Evolutionary conservation across 2,797 vertebrate species (phyloP).

Genomic region (Toxotes lorentzi): DNA sequence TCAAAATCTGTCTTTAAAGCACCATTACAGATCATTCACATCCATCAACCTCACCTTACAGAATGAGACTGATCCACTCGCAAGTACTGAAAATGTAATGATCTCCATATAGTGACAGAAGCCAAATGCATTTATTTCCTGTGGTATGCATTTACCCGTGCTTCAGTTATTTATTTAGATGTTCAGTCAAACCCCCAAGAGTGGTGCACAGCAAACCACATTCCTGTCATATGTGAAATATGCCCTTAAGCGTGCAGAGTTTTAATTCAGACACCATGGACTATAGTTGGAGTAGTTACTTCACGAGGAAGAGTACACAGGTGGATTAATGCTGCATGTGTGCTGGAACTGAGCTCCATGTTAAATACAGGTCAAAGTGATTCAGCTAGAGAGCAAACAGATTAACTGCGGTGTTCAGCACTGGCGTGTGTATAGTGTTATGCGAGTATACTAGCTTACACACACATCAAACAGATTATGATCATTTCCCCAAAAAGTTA

Average conservation of each 20-base stretch:
- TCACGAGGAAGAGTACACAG: conserved; percentile 27
- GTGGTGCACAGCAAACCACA: conserved; percentile 5
- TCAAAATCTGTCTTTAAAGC: conserved; percentile 16
- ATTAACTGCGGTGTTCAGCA: conserved; percentile 24
- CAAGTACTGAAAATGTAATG: conserved; percentile 3
- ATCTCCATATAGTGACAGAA: background rate
- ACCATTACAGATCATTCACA: background rate
- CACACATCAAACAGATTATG: background rate
- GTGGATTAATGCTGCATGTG: conserved; percentile 49
- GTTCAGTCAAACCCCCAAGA: conserved; percentile 10
- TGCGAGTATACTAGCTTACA: background rate
- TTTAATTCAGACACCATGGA: conserved; percentile 32
- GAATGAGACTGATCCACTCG: background rate
- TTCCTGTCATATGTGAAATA: conserved; percentile 29
- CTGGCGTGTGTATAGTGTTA: conserved; percentile 1
- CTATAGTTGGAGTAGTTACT: conserved; percentile 10
- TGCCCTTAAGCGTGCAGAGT: conserved; percentile 10
- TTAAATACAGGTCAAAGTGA: conserved; percentile 53
- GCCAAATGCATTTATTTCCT: conserved; percentile 13
- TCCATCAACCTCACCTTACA: conserved; percentile 3
- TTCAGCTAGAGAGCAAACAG: conserved; percentile 35
- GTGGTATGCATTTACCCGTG: background rate
- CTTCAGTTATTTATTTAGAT: conserved; percentile 28
- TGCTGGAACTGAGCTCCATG: conserved; percentile 24
- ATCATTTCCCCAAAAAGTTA: background rate